These are phyloP conservation scores for Danio jaintianensis DNA, from an alignment of 2,797 vertebrate species.

Conservation along the genomic window DNA sequence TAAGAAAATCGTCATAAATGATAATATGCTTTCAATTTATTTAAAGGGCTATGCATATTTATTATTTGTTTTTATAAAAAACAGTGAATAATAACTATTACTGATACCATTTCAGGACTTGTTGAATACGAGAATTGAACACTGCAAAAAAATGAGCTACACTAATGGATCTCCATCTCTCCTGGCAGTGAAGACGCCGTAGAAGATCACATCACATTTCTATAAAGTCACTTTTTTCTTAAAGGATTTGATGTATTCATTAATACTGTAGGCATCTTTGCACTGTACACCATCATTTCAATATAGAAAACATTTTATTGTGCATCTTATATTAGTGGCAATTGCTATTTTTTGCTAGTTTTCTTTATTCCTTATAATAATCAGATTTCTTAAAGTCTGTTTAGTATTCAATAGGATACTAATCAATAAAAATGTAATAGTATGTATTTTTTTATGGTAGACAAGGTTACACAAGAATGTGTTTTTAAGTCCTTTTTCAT, in stretches of 20 bases:
- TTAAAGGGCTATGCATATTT: background rate
- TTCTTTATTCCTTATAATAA: background rate
- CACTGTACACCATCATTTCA: background rate
- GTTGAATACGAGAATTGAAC: slow-evolving; percentile 54
- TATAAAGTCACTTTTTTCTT: background rate
- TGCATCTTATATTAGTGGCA: background rate
- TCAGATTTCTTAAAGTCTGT: background rate
- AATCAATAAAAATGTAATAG: too few species aligned
- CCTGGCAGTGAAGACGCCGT: slow-evolving; percentile 54
- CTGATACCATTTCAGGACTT: slow-evolving; percentile 68
- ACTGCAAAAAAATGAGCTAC: slow-evolving; percentile 74
- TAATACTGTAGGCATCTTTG: background rate
- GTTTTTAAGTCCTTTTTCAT: background rate
- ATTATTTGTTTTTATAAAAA: background rate
- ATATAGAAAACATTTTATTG: background rate
- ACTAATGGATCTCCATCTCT: slow-evolving; percentile 72
- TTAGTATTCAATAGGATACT: too few species aligned
- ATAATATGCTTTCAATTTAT: too few species aligned
- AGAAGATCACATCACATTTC: background rate
- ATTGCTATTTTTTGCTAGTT: background rate
- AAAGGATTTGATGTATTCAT: background rate
- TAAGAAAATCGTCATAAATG: too few species aligned
- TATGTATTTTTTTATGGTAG: background rate
- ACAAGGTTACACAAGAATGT: background rate
- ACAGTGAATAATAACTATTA: background rate